Percentiles rank a stretch among this genome's conserved stretches.
Evolutionary conservation across 2,797 vertebrate species (phyloP).

Genomic region (Enteromius treurensis): DNA sequence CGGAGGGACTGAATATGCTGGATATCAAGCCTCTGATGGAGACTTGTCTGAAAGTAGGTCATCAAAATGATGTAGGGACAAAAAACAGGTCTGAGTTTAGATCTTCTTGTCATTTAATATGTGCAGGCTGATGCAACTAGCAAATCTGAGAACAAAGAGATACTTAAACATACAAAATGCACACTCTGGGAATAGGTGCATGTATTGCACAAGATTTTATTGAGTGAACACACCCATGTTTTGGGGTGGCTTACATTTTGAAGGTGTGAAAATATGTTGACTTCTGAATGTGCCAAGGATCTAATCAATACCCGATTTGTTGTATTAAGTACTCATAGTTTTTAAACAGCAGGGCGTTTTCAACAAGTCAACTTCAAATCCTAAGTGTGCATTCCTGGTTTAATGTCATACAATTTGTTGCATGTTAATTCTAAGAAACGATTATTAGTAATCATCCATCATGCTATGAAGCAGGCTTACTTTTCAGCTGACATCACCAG

Average conservation of each 20-base stretch:
- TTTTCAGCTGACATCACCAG: background rate
- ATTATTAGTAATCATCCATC: background rate
- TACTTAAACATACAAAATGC: conserved; percentile 9
- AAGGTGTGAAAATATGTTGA: conserved; percentile 18
- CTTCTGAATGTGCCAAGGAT: conserved; percentile 21
- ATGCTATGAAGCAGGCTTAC: background rate
- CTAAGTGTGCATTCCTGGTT: background rate
- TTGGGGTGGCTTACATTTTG: conserved; percentile 32
- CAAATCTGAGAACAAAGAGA: background rate
- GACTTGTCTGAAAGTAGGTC: conserved; percentile 22
- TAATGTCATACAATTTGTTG: background rate
- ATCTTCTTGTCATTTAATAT: background rate
- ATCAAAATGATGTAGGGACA: background rate
- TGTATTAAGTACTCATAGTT: conserved; percentile 8
- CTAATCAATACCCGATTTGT: conserved; percentile 36
- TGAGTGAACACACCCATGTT: conserved; percentile 9
- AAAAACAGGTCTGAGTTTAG: background rate
- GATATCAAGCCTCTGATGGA: conserved; percentile 7
- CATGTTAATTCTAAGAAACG: background rate
- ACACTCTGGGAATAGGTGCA: background rate
- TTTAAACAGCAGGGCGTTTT: background rate
- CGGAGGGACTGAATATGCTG: background rate
- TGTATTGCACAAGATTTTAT: conserved; percentile 28
- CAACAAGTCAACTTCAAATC: background rate
- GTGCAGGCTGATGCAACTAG: background rate